Evolutionary conservation across 1,140 invertebrate genomes (phyloP), one percentile per base, ranked within the genome.

Genomic region (Drosophila orena): DNA sequence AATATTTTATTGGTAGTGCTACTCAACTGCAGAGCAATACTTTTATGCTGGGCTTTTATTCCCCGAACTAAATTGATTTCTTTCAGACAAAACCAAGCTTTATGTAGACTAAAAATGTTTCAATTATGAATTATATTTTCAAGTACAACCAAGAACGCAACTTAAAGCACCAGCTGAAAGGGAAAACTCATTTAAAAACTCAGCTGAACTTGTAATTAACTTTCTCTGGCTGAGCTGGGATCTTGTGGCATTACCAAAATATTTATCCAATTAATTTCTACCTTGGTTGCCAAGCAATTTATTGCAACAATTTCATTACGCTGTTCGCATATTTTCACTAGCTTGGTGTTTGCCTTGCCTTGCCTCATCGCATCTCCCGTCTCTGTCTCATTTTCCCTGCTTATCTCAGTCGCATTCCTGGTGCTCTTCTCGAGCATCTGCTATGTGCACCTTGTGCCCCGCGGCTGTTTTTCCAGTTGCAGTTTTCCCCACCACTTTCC

Each of bases 211-310:
- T 30, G 46, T 69, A 84, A 84, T 84, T 86, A 86, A 86, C 77
- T 86, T 80, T 72, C 69, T 24, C 55, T 37, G 40, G 43, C 55
- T 59, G 37, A 30, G 59, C 47, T 38, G 37, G 47, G 34, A 49
- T 44, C 27, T 62, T 50, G 64, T 79, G 56, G 83, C 79, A 85
- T 84, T 81, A 58, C 66, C 80, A 46, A 86, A 84, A 85, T 81
- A 85, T 85, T 86, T 85, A 74, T 85, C 81, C 81, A 85, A 85
- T 85, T 85, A 85, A 85, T 88, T 83, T 85, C 64, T 76, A 70
- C 78, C 81, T 59, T 70, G 81, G 68, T 85, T 76, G 60, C 70
- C 62, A 55, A 77, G 81, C 68, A 88, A 81, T 86, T 88, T 88
- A 81, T 85, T 74, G 81, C 73, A 88, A 81, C 81, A 88, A 88